Evolutionary conservation across 53 echinoderm and acorn worm genomes (phyloP).

Genomic region (Crossaster papposus): DNA sequence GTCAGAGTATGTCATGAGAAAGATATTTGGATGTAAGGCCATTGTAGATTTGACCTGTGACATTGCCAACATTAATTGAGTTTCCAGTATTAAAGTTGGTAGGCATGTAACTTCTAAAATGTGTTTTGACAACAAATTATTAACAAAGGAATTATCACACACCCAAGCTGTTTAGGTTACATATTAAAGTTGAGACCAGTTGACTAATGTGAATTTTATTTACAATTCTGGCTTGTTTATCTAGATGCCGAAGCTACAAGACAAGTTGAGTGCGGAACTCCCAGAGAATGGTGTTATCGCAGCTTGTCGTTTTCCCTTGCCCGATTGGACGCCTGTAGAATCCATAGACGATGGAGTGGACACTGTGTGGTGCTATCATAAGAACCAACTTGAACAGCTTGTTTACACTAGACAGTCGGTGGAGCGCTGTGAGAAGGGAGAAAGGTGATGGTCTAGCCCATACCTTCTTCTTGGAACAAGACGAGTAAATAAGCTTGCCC

Average conservation of each 20-base stretch:
- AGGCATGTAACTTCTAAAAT: no score
- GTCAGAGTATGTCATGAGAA: no score
- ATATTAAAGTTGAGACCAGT: no score
- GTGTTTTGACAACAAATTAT: no score
- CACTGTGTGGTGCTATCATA: conserved; percentile 78
- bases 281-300: conserved; percentile 62
- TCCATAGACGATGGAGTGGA: conserved; percentile 81
- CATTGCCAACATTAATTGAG: no score
- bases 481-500: no score
- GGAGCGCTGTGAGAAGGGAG: not conserved
- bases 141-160: no score
- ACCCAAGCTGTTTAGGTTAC: no score
- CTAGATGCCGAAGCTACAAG: conserved; percentile 81
- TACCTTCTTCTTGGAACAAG: not conserved
- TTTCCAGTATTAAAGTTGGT: no score
- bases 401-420: not conserved
- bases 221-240: not conserved
- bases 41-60: no score
- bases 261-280: conserved; percentile 76
- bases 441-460: conserved; percentile 2
- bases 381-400: not conserved
- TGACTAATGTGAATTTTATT: no score
- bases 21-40: no score
- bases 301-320: conserved; percentile 85
- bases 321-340: conserved; percentile 65